phyloP scores from a whole-genome alignment of 2,113 vertebrate species.

The Sturnira hondurensis region DNA sequence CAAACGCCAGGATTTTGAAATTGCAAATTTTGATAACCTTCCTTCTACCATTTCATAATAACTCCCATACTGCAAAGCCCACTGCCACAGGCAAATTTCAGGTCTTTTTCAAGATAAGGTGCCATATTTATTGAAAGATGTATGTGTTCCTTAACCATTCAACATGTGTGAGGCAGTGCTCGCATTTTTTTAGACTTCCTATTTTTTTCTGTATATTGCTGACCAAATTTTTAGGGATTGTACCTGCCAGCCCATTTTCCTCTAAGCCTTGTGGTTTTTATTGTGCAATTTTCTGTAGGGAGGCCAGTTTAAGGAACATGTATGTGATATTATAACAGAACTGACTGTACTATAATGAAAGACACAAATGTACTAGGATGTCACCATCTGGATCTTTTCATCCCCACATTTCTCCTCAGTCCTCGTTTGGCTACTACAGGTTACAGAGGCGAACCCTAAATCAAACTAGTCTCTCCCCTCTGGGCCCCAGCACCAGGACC shows the following conservation, averaged over 20 bases:
- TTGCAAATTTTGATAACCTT: neutral
- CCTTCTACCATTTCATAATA: neutral
- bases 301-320: neutral
- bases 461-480: neutral
- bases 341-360: neutral
- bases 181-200: neutral
- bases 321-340: neutral
- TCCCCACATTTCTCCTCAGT: neutral
- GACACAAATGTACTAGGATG: neutral
- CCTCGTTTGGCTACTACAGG: neutral
- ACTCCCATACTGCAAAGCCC: neutral
- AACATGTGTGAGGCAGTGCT: neutral
- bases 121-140: neutral
- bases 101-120: neutral
- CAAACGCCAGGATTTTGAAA: slow-evolving; percentile 1
- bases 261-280: neutral
- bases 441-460: neutral
- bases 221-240: neutral
- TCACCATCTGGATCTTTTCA: neutral
- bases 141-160: neutral
- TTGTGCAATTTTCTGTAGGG: neutral
- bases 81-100: neutral
- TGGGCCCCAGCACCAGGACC: neutral
- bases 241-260: neutral
- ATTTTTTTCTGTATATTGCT: neutral